Evolutionary conservation across 2,797 vertebrate species (phyloP), one percentile per base, ranked within the genome.

Genomic region (Sarcophilus harrisii): DNA sequence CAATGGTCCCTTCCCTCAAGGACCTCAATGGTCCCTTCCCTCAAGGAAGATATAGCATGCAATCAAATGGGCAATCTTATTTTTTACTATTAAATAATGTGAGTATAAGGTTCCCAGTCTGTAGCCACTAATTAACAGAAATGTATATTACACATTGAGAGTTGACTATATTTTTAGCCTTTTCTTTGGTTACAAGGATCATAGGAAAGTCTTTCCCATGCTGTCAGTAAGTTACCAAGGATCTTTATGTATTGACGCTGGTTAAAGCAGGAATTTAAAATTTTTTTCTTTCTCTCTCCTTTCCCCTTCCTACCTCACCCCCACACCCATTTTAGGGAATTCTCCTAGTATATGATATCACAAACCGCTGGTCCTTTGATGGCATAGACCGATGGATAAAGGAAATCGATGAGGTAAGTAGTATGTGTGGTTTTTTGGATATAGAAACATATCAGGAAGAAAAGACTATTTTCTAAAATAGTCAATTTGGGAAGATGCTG

Each of bases 331-430:
- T 89, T 0, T 98, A 99, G 99, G 99, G 99, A n/a, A 99, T 99
- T 97, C 99, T 99, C 93, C 98, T 99, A 92, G 99, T 99, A 4
- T 99, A 99, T 0, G 99, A 99, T 98, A 99, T 99, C 98, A 99
- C 99, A 12, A 99, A 99, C 92, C 99, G 99, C 96, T 99, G 99
- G 99, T 99, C 99, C 29, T 99, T 99, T 52, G 99, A 99, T 54
- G 99, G 99, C 58, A 99, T 99, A 94, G 99, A 99, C 97, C 99
- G 99, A 13, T 99, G 99, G 99, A 99, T 99, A 98, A 99, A 99
- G 95, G 99, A 99, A 98, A 99, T 99, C 29, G 99, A 99, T 90
- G 99, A 99, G 99, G 99, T 99, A 96, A 98, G 98, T 12, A 6
- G 98, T 12, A 6, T 49, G 21, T 81, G 21, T 81, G 24, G 10